Conservation (phyloP, 2,888 invertebrate genomes). For the Trissolcus brochymenae region DNA sequence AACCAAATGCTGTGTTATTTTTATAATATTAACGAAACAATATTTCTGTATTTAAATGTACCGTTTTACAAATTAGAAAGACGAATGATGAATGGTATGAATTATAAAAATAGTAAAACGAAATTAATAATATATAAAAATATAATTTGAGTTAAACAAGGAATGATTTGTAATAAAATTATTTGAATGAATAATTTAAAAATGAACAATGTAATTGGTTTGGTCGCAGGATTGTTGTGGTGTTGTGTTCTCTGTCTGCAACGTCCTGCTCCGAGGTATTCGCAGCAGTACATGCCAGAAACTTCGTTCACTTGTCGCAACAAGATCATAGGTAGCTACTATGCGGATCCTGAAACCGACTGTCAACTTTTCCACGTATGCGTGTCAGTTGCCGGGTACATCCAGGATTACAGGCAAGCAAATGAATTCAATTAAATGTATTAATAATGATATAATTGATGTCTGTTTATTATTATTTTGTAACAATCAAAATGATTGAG, state of each 20-base stretch:
- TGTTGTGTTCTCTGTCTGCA: constrained; percentile 71
- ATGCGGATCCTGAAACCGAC: constrained; percentile 90
- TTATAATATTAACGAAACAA: too few relatives aligned
- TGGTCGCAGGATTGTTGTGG: constrained; percentile 66
- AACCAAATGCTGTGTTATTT: too few relatives aligned
- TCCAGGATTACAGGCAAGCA: constrained; percentile 73
- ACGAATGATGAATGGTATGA: too few relatives aligned
- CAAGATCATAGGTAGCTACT: constrained; percentile 91
- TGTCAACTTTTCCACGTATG: constrained; percentile 95
- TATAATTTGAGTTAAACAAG: too few relatives aligned
- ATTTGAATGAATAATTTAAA: not conserved
- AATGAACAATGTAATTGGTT: constrained; percentile 1
- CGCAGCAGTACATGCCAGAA: constrained; percentile 77
- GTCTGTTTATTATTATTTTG: too few relatives aligned
- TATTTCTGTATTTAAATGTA: too few relatives aligned
- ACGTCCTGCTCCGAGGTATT: constrained; percentile 76
- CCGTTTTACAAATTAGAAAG: too few relatives aligned
- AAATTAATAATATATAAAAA: too few relatives aligned
- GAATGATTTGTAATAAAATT: not conserved
- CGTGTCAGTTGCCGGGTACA: constrained; percentile 85
- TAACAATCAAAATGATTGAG: constrained; percentile 50
- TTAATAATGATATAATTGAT: constrained; percentile 51
- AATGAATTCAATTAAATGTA: not conserved
- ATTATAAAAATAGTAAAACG: too few relatives aligned
- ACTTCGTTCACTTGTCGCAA: constrained; percentile 88